phyloP scores from a whole-genome alignment of 2,888 invertebrate species.

The Synergus gifuensis region DNA sequence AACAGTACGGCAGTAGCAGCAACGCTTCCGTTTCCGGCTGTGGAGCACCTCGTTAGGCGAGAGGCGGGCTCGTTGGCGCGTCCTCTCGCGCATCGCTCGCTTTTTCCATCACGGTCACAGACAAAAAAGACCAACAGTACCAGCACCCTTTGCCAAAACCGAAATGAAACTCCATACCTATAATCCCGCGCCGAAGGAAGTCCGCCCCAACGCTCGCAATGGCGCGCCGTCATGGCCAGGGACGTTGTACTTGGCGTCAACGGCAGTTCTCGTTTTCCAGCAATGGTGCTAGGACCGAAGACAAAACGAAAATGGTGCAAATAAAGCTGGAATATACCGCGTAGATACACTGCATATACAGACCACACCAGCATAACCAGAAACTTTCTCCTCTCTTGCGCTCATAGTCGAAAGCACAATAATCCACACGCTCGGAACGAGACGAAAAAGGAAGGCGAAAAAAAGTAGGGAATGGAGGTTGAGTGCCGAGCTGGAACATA shows the following conservation, averaged over 20 bases:
- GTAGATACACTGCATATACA: too few relatives aligned
- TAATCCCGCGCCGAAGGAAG: constrained; percentile 39
- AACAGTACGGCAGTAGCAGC: constrained; percentile 47
- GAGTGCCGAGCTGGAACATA: constrained; percentile 45
- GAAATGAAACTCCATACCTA: constrained; percentile 62
- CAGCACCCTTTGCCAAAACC: constrained; percentile 60
- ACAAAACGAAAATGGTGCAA: constrained; percentile 43
- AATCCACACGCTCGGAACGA: constrained; percentile 27
- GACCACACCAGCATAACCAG: not conserved
- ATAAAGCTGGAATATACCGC: constrained; percentile 18
- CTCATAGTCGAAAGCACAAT: constrained; percentile 24
- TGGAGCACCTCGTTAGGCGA: constrained; percentile 65
- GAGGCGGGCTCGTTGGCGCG: constrained; percentile 63
- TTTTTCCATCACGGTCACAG: constrained; percentile 38
- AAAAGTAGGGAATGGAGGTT: constrained; percentile 46
- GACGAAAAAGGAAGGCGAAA: constrained; percentile 48
- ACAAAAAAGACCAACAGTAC: constrained; percentile 43
- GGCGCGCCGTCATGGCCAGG: constrained; percentile 49
- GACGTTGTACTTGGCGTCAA: constrained; percentile 28
- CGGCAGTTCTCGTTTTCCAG: constrained; percentile 21
- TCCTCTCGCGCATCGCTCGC: constrained; percentile 30
- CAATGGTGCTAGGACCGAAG: constrained; percentile 30
- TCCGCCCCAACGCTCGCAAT: constrained; percentile 44
- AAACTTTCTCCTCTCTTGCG: constrained; percentile 6
- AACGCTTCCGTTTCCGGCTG: constrained; percentile 63